Evolutionary conservation across 1,140 invertebrate species (phyloP).

Genomic region (Dinoponera quadriceps): DNA sequence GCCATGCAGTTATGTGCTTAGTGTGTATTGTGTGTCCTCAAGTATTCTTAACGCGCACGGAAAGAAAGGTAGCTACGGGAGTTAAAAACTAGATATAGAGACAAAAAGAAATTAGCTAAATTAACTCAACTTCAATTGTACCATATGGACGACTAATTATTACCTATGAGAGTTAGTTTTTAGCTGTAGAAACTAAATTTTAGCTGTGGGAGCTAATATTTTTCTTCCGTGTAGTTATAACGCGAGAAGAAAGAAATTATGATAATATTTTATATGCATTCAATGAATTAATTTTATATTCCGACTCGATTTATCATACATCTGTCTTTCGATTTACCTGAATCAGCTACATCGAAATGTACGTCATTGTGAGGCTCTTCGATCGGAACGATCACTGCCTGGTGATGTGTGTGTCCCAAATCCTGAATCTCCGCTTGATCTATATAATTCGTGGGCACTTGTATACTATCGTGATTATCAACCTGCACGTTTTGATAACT

Average conservation of each 20-base stretch:
- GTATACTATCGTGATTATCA: slow-evolving; percentile 72
- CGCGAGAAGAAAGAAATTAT: not conserved
- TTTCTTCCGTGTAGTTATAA: too few relatives aligned
- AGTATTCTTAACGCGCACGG: too few relatives aligned
- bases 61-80: too few relatives aligned
- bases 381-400: slow-evolving; percentile 15
- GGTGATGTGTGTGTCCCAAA: slow-evolving; percentile 16
- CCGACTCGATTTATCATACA: not conserved
- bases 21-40: too few relatives aligned
- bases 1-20: too few relatives aligned
- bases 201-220: too few relatives aligned
- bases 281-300: not conserved
- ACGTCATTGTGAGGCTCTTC: slow-evolving; percentile 23
- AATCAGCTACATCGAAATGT: slow-evolving; percentile 27
- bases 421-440: not conserved
- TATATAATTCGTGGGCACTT: slow-evolving; percentile 66
- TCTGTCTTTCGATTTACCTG: slow-evolving; percentile 35
- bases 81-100: too few relatives aligned
- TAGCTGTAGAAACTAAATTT: too few relatives aligned
- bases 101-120: too few relatives aligned
- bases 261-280: not conserved
- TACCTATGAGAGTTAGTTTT: too few relatives aligned
- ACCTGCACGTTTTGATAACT: slow-evolving; percentile 80
- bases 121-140: too few relatives aligned
- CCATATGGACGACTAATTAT: too few relatives aligned